Evolutionary conservation across 2,113 vertebrate genomes (phyloP), one percentile per base, ranked within the genome.

Genomic region (Xenus cinereus): DNA sequence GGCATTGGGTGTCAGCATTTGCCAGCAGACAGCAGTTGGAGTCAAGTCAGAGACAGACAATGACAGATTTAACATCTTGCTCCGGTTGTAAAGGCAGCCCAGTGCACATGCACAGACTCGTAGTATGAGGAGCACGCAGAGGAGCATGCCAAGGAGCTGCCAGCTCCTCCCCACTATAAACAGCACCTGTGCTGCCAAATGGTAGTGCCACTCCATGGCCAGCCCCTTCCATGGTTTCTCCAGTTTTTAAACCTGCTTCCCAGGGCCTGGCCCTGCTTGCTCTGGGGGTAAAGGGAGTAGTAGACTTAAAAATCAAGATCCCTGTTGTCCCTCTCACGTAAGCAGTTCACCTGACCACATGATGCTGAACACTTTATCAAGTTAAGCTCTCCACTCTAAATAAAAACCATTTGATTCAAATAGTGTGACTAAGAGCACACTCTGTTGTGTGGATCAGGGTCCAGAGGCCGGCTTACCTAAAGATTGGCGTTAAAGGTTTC

Each of bases 161-260:
- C 74, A 80, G 92, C 3, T 7, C 71, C 74, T 88, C 28, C 26
- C 26, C 3, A 6, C 68, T 85, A 56, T 33, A 90, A 92, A 84
- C 78, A 71, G 76, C 98, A 98, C 95, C 98, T 98, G 98, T 97
- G 97, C 90, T 95, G 91, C 96, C 98, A 97, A 96, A 92, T 96
- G 95, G 69, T 57, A 26, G 22, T 72, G 91, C 59, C 1, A 16
- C 62, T 94, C 86, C 76, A 26, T 7, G 56, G 54, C 57, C 89
- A 93, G 27, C 21, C 83, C 30, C 66, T 93, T 97, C 41, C 54
- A n/a, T 0, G 0, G 28, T 69, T 33, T 23, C 63, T 59, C 45
- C 63, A 12, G 2, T 41, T 64, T 71, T 28, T 27, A 30, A 48
- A 46, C 23, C 26, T 7, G 5, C 23, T 79, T 95, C 37, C 53